phyloP scores from a whole-genome alignment of 2,888 invertebrate species.

The Arge pagana region DNA sequence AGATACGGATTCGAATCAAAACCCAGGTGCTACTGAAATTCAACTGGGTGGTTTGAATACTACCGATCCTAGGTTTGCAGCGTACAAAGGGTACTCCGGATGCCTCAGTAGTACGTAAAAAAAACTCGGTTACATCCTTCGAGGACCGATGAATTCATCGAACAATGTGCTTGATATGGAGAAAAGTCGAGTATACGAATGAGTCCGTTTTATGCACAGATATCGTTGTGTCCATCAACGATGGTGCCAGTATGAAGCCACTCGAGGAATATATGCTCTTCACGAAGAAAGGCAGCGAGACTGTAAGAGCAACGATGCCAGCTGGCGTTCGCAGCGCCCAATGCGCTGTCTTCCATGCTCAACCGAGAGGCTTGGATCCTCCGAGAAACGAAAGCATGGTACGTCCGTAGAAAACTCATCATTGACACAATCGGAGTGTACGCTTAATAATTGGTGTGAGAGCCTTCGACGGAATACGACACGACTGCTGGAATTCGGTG shows the following conservation, averaged over 20 bases:
- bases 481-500: too few relatives aligned
- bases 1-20: conserved; percentile 50
- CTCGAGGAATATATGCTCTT: conserved; percentile 92
- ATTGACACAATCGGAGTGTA: too few relatives aligned
- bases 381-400: conserved; percentile 60
- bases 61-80: conserved; percentile 78
- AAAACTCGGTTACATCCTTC: not conserved
- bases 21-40: conserved; percentile 73
- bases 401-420: too few relatives aligned
- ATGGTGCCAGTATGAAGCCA: conserved; percentile 74
- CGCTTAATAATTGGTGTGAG: too few relatives aligned
- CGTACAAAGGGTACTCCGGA: conserved; percentile 86
- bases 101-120: conserved; percentile 81
- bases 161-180: not conserved
- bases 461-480: too few relatives aligned
- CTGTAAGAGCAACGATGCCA: conserved; percentile 84
- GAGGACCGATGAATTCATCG: not conserved
- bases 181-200: not conserved
- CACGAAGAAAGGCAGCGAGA: conserved; percentile 80
- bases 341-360: conserved; percentile 73
- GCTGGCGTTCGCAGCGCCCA: conserved; percentile 85
- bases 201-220: conserved; percentile 63
- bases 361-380: conserved; percentile 51
- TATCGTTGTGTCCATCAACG: conserved; percentile 83
- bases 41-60: conserved; percentile 87